phyloP scores from a whole-genome alignment of 2,888 invertebrate species.

The Hedya salicella region DNA sequence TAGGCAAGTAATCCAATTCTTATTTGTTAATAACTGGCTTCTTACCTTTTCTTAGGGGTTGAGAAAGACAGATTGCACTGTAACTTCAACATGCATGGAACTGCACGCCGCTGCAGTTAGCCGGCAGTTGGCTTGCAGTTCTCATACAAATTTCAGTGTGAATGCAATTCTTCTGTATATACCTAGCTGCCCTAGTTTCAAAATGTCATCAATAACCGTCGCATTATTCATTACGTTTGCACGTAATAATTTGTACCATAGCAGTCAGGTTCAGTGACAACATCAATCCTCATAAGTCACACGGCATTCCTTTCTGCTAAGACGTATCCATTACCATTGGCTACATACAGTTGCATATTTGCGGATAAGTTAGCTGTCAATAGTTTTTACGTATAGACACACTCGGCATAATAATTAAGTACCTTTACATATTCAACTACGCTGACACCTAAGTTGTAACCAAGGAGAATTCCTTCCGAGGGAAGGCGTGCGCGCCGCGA shows the following conservation, averaged over 20 bases:
- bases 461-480: conserved; percentile 22
- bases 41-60: too few relatives aligned
- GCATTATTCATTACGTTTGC: too few relatives aligned
- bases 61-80: too few relatives aligned
- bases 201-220: too few relatives aligned
- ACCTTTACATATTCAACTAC: conserved; percentile 30
- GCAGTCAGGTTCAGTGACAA: background rate
- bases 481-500: conserved; percentile 24
- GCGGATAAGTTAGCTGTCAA: conserved; percentile 18
- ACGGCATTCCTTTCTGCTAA: conserved; percentile 12
- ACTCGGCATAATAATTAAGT: conserved; percentile 38
- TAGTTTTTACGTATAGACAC: conserved; percentile 22
- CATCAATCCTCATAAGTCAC: background rate
- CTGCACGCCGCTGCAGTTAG: too few relatives aligned
- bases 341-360: conserved; percentile 5
- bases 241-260: background rate
- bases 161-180: too few relatives aligned
- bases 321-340: background rate
- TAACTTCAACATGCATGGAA: too few relatives aligned
- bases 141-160: too few relatives aligned
- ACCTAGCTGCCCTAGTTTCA: too few relatives aligned
- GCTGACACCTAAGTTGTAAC: conserved; percentile 39
- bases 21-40: too few relatives aligned
- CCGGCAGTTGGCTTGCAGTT: too few relatives aligned
- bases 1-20: too few relatives aligned